Conservation (phyloP, 1,140 invertebrate species). For the Atta colombica region DNA sequence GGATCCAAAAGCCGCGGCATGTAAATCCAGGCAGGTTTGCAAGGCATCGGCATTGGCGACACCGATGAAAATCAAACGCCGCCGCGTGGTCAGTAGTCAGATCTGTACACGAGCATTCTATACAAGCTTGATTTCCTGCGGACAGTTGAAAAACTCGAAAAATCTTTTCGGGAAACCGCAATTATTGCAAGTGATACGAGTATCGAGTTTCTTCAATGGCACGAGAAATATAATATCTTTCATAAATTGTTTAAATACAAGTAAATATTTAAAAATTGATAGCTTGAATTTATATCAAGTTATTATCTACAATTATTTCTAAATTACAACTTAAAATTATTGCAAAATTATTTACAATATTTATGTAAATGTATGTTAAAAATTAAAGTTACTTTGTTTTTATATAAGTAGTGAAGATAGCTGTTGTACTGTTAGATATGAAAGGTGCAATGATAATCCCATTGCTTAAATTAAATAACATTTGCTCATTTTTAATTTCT, state of each 20-base stretch:
- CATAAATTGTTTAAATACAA: background rate
- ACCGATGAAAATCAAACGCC: conserved; percentile 68
- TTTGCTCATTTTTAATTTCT: too few relatives aligned
- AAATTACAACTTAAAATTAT: background rate
- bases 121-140: conserved; percentile 60
- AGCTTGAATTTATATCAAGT: background rate
- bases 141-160: conserved; percentile 61
- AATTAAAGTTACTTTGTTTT: background rate
- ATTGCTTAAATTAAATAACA: too few relatives aligned
- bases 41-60: conserved; percentile 69
- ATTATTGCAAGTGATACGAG: background rate
- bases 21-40: conserved; percentile 75
- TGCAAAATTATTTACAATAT: too few relatives aligned
- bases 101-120: conserved; percentile 39
- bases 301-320: background rate
- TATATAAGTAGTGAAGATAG: background rate
- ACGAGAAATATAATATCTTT: background rate
- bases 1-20: conserved; percentile 76
- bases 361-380: background rate
- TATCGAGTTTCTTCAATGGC: background rate
- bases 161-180: conserved; percentile 25
- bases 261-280: background rate
- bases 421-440: too few relatives aligned
- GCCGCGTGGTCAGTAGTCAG: conserved; percentile 63
- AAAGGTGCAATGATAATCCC: too few relatives aligned